Conservation (phyloP, 1,140 invertebrate species). For the Nixonia krombeini region DNA sequence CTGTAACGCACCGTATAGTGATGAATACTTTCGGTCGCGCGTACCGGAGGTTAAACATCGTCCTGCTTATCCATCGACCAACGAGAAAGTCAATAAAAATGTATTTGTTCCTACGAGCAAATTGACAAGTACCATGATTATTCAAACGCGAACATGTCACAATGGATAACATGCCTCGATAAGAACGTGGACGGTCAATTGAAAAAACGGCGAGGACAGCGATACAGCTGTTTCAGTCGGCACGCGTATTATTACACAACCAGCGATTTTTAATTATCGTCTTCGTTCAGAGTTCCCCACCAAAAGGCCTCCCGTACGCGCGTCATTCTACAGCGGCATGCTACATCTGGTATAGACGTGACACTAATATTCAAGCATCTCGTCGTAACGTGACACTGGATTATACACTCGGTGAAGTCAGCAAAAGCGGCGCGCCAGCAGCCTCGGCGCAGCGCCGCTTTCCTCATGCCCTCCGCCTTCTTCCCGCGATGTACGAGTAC, state of each 20-base stretch:
- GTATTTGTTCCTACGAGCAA: too few species aligned
- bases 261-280: constrained; percentile 8
- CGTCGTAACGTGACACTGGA: constrained; percentile 1
- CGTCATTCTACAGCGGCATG: background rate
- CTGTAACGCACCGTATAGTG: too few species aligned
- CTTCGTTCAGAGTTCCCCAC: background rate
- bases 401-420: background rate
- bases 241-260: constrained; percentile 1
- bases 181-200: background rate
- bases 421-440: background rate
- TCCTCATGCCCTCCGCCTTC: background rate
- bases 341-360: background rate
- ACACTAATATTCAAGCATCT: background rate
- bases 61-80: too few species aligned
- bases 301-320: background rate
- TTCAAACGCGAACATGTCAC: background rate
- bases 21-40: too few species aligned
- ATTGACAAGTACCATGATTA: background rate
- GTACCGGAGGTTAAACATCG: too few species aligned
- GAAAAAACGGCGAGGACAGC: background rate
- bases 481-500: too few species aligned
- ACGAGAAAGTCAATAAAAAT: too few species aligned
- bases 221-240: constrained; percentile 3
- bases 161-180: background rate
- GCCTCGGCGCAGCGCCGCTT: background rate